These are phyloP conservation scores for Steatornis caripensis DNA, from an alignment of 2,113 vertebrate genomes.

Conservation along the genomic window DNA sequence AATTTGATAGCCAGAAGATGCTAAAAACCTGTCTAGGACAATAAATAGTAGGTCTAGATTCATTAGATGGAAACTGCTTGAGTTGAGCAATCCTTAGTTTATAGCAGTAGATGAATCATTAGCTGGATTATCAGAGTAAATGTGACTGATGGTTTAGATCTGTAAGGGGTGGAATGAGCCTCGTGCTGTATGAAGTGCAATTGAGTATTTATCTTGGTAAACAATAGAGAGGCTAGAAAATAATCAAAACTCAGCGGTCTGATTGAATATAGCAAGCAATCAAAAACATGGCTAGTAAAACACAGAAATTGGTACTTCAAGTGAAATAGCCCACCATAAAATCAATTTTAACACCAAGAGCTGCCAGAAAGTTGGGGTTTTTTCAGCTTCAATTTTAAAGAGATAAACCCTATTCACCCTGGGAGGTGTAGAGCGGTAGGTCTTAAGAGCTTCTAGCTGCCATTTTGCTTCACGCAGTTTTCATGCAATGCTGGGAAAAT, in stretches of 20 bases:
- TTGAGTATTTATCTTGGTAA: background rate
- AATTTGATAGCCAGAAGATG: constrained; percentile 26
- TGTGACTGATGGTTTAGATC: background rate
- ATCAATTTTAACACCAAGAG: constrained; percentile 58
- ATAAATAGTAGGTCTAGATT: background rate
- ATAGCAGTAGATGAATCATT: background rate
- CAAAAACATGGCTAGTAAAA: constrained; percentile 30
- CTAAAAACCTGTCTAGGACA: constrained; percentile 6
- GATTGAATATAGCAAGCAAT: background rate
- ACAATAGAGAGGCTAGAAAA: background rate
- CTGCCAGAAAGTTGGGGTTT: background rate
- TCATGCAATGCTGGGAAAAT: background rate
- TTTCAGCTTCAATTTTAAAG: constrained; percentile 18
- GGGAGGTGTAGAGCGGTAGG: background rate
- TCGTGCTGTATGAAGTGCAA: background rate
- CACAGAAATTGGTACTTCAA: constrained; percentile 25
- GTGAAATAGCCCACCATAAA: constrained; percentile 48
- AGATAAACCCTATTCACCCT: background rate
- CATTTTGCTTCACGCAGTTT: constrained; percentile 11
- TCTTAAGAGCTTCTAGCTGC: background rate
- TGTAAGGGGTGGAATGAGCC: background rate
- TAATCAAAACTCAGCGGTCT: background rate
- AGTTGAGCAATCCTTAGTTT: background rate
- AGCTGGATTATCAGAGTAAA: background rate
- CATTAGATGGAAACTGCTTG: background rate